Evolutionary conservation across 2,888 invertebrate genomes (phyloP), one percentile per base, ranked within the genome.

Genomic region (Stomorhina lunata): DNA sequence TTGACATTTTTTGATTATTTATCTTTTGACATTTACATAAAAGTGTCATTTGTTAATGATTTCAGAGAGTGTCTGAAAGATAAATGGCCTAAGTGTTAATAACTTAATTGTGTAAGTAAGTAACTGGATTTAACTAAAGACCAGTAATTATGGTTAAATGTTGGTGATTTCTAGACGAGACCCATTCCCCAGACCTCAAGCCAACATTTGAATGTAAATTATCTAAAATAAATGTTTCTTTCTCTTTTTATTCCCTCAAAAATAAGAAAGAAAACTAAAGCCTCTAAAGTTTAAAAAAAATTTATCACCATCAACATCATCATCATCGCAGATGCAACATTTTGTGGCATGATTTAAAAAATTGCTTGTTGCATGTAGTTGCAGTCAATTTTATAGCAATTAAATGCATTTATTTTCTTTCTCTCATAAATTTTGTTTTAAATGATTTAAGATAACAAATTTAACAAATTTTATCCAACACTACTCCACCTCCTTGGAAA

Each of bases 371-470:
- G n/a, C n/a, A n/a, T n/a, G n/a, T n/a, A n/a, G n/a, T n/a, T n/a
- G n/a, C 59, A 57, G 37, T 45, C 48, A 45, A 65, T 65, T 65
- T 43, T 43, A 63, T 15, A 63, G n/a, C 22, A 65, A 65, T 65
- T 65, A 65, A 48, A 48, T 65, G 48, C 29, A 20, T 32, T 65
- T 65, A 20, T 17, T 9, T 63, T 17, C 17, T 15, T 29, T 17
- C 17, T 32, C 29, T 55, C 27, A 55, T 29, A 55, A 55, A 55
- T 32, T 55, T 37, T 20, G 2, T 37, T 34, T 12, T 17, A 17
- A 57, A 57, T 12, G 57, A 57, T 17, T 29, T 17, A 57, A 57
- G 32, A 57, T 32, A 32, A 53, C 15, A 53, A n/a, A 27, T 27
- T 53, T 27, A 53, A 53, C 53, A 53, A 32, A 32, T n/a, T n/a